Evolutionary conservation across 1,140 invertebrate species (phyloP), one percentile per base, ranked within the genome.

Genomic region (Nasonia longicornis): DNA sequence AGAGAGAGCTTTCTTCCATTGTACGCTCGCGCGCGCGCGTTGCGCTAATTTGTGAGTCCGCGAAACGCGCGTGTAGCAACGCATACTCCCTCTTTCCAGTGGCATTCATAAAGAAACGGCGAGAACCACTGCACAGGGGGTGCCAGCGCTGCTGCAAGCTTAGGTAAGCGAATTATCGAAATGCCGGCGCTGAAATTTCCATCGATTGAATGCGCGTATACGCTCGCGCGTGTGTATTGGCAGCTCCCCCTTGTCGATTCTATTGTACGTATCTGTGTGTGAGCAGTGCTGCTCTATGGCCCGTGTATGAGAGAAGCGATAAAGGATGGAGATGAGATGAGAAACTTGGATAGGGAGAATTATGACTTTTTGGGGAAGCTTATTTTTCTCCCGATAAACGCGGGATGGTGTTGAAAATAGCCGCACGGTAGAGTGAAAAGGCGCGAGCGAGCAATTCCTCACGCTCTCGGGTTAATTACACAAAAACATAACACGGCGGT

Each of bases 121-220:
- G 29, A 12, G 64, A 11, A 2, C 31, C 42, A 3, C 45, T 16
- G 7, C 20, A 70, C 4, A 11, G 26, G 12, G 12, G 22, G 2
- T 26, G 22, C 4, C 3, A 16, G 3, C 26, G 14, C 20, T 58
- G 26, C 14, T 11, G 66, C 10, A 52, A 26, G 73, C 73, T 74
- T 73, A 69, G 77, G 82, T 85, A 85, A 86, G 86, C 85, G 85
- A 87, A 87, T 86, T 85, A 86, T 86, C 84, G 84, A 85, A 84
- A 85, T 86, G 81, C 84, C 84, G 79, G 80, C 75, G 75, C 83
- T 77, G 83, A 84, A 82, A 82, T 83, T 77, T 82, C 78, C 79
- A 84, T 77, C 71, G 76, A 81, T 78, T 74, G 52, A 74, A 16
- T 82, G 22, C 69, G 80, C 38, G 52, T 71, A 16, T 82, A 20